A percentile compares a stretch with the other conserved stretches of the same genome.
Conservation (phyloP, 2,888 invertebrate species). For the Cantharis rustica region DNA sequence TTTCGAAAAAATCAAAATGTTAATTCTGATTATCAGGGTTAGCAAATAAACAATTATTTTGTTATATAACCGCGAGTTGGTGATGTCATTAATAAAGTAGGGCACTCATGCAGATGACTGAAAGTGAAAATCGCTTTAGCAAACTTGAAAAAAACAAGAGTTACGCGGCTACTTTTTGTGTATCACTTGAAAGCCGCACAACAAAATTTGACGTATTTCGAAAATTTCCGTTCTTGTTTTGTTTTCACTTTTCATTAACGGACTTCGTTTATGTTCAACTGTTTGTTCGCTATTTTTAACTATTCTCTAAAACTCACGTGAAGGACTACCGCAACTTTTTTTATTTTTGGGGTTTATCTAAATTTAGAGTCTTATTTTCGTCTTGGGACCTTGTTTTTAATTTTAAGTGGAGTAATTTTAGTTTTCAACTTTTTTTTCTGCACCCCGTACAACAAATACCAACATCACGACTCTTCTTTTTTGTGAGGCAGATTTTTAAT, state of each 20-base stretch:
- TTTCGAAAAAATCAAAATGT: background rate
- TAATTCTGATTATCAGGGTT: background rate
- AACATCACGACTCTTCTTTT: too few relatives aligned
- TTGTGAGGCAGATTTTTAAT: too few relatives aligned
- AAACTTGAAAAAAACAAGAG: background rate
- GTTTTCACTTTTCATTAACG: background rate
- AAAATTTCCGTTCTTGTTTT: background rate
- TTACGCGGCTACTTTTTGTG: background rate
- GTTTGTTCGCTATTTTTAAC: background rate
- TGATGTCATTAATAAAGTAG: slow-evolving; percentile 3
- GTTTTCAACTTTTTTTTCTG: background rate
- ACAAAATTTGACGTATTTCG: background rate
- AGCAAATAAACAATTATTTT: background rate
- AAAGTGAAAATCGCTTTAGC: background rate
- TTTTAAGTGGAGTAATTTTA: background rate
- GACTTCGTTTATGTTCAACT: background rate
- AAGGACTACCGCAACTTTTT: background rate
- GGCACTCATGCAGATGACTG: slow-evolving; percentile 1
- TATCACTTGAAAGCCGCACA: background rate
- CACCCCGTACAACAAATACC: background rate
- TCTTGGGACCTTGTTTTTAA: background rate
- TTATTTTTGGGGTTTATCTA: background rate
- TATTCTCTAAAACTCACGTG: background rate
- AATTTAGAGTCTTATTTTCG: background rate
- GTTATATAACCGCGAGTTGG: background rate